Evolutionary conservation across 1,140 invertebrate genomes (phyloP).

Genomic region (Lerema accius): DNA sequence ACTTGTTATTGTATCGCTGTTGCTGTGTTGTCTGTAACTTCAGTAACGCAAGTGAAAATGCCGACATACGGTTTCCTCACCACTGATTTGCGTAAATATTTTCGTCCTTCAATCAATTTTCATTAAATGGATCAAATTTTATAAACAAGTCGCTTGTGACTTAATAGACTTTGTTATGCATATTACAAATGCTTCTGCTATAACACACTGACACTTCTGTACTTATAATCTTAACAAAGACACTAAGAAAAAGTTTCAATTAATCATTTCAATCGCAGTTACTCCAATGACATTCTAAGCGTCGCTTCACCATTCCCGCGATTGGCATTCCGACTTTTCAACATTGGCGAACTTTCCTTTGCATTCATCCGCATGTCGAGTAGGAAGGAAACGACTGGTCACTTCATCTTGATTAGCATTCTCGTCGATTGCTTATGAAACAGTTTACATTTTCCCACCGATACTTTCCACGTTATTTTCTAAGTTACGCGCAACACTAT

Average conservation of each 20-base stretch:
- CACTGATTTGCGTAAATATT: constrained; percentile 45
- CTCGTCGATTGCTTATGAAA: constrained; percentile 13
- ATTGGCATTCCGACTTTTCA: constrained; percentile 32
- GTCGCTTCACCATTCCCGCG: constrained; percentile 9
- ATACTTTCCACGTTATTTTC: neutral
- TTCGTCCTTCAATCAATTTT: constrained; percentile 32
- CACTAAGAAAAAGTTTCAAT: neutral
- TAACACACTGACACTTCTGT: too few relatives aligned
- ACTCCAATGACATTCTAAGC: constrained; percentile 11
- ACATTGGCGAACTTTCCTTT: constrained; percentile 38
- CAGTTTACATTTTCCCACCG: constrained; percentile 13
- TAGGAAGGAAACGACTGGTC: constrained; percentile 29
- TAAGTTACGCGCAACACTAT: neutral
- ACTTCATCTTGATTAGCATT: constrained; percentile 26
- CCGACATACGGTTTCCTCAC: constrained; percentile 37
- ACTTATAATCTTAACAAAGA: neutral
- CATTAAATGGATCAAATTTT: too few relatives aligned
- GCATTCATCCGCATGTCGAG: constrained; percentile 32
- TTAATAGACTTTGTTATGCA: too few relatives aligned
- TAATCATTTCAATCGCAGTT: constrained; percentile 2
- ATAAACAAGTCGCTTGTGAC: too few relatives aligned
- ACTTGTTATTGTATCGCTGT: constrained; percentile 8
- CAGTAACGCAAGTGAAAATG: constrained; percentile 37
- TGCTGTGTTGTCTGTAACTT: neutral
- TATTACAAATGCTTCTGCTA: too few relatives aligned